phyloP scores from a whole-genome alignment of 2,888 invertebrate genomes.

The Dorcus parallelipipedus region DNA sequence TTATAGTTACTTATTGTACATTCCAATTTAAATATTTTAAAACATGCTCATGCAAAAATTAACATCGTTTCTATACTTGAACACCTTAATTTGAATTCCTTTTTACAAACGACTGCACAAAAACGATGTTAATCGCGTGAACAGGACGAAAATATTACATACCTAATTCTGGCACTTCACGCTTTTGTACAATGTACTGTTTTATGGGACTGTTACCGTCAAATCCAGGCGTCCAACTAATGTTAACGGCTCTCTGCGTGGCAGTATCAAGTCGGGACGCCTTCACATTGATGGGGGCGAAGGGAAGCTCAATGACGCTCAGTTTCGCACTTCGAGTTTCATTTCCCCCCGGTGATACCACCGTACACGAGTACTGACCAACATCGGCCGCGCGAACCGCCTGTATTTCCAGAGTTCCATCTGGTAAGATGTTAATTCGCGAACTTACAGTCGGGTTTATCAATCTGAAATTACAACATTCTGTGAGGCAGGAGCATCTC shows the following conservation, averaged over 20 bases:
- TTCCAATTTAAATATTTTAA: not conserved
- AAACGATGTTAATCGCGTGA: not conserved
- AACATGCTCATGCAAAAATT: constrained; percentile 28
- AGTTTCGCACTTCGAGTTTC: constrained; percentile 82
- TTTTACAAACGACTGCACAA: not conserved
- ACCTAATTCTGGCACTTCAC: constrained; percentile 86
- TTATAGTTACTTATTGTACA: not conserved
- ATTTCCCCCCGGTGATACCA: constrained; percentile 88
- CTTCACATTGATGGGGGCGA: constrained; percentile 83
- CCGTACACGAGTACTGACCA: constrained; percentile 88
- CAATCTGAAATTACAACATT: constrained; percentile 42
- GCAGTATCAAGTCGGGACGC: constrained; percentile 67
- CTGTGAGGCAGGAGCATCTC: constrained; percentile 10
- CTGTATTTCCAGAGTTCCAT: constrained; percentile 84
- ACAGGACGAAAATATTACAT: constrained; percentile 46
- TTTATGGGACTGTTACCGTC: constrained; percentile 95
- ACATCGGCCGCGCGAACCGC: constrained; percentile 90
- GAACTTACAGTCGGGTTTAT: constrained; percentile 63
- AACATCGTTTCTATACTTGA: constrained; percentile 21
- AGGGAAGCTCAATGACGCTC: constrained; percentile 92
- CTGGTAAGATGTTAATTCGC: constrained; percentile 64
- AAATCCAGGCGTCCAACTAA: constrained; percentile 94
- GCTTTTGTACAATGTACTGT: constrained; percentile 88
- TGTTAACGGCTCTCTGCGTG: constrained; percentile 75
- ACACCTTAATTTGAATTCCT: not conserved